Base-by-base conservation (phyloP, 2,888 invertebrate species). In the Aphodius granarius region DNA sequence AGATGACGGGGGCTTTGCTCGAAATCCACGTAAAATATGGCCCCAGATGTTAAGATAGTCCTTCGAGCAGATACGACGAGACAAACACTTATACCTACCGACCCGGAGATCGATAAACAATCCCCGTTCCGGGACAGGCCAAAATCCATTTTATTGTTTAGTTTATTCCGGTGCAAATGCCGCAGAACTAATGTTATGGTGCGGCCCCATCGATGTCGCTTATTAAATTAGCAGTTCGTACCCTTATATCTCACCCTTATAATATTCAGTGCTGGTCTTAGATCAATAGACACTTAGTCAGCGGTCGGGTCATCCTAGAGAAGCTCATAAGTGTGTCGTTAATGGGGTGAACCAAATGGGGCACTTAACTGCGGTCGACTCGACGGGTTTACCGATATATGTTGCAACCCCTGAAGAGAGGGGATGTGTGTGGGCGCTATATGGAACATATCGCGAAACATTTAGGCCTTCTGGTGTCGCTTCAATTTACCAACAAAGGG, bases 21-120 rank as follows among this genome's bases (percentile, higher is more conserved):
- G 21, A 68, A 68, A 68, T 22, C 68, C 68, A 20, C 68, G 18
- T 68, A 22, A 68, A 68, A 68, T 68, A 68, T 68, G 68, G 68
- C 21, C 68, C 21, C 68, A 68, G 68, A 68, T 68, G 68, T 68
- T 68, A 68, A 68, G 68, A 68, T 68, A 68, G 68, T 68, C 68
- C 22, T 20, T 68, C 20, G 20, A 20, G 20, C 16, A 68, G 21
- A 22, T 21, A 68, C 68, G 21, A 68, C 43, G 43, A 43, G 43
- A 43, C 43, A 43, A 43, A 43, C 43, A 43, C 43, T 43, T 43
- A 43, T 43, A 43, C 43, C 43, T 43, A 43, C 43, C 43, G 43
- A 43, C 43, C 43, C 43, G 43, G 43, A 43, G 43, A 43, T 43
- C 43, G 43, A 43, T 43, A 43, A 43, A 43, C 43, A 43, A 43